Base-by-base conservation (phyloP, 2,113 vertebrate species). In the Calidris pygmaea region DNA sequence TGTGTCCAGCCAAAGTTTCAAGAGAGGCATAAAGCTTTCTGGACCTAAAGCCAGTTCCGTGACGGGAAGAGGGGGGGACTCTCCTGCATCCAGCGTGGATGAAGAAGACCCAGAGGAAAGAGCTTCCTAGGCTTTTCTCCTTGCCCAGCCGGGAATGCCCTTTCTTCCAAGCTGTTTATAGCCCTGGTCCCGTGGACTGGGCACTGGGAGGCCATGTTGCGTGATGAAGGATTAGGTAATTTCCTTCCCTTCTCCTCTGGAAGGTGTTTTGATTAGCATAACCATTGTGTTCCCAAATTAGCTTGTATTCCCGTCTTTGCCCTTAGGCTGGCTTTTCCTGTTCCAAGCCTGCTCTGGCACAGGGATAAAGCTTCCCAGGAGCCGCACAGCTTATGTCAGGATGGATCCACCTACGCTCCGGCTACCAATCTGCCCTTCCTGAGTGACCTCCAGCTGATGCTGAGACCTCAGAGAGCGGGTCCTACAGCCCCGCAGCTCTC, bases 251-350 rank as follows among this genome's bases (percentile, higher is more conserved):
- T 68, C 81, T 87, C 13, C 22, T 75, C 53, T 96, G 84, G 70
- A 96, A 95, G 77, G 94, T 96, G 91, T 89, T 97, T 95, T 91
- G 95, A 91, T 96, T 94, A 89, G 60, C 58, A 52, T 79, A 91
- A 78, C 70, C 80, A 93, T 93, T 91, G 93, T 97, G 87, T 65
- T 95, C 87, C 73, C 66, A 65, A 91, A 87, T 91, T 89, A 95
- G 91, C 60, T 58, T 6, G 12, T 43, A 47, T 59, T 91, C 41
- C 65, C 6, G 48, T 30, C 47, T 94, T 85, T 92, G 84, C 93
- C 87, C 85, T 78, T 66, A 75, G 91, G 87, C 76, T 95, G 96
- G 76, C 66, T 91, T 82, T 96, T 96, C 91, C 80, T 89, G 34
- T 91, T 80, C 21, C 35, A 59, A 65, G 76, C 35, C 73, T 52